Percentiles rank a stretch among this genome's conserved stretches.
phyloP scores from a whole-genome alignment of 2,888 invertebrate genomes.

The Cerastis rubricosa region DNA sequence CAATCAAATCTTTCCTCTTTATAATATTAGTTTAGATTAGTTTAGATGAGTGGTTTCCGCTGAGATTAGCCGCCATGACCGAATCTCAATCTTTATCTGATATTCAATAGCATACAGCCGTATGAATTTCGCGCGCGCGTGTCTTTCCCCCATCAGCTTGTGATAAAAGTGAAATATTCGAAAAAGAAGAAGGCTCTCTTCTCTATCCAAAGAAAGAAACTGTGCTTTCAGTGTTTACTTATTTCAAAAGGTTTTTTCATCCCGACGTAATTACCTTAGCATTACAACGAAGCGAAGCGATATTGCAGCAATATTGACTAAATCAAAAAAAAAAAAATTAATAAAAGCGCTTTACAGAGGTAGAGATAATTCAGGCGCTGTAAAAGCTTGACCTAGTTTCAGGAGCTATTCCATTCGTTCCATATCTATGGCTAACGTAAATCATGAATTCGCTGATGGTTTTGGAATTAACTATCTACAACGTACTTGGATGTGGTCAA shows the following conservation, averaged over 20 bases:
- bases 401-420: slow-evolving; percentile 17
- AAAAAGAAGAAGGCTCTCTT: no score
- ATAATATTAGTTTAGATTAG: no score
- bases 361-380: slow-evolving; percentile 38
- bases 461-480: slow-evolving; percentile 4
- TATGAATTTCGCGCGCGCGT: no score
- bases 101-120: no score
- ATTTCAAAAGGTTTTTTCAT: neutral
- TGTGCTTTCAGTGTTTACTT: neutral
- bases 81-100: no score
- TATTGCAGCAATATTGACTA: slow-evolving; percentile 37
- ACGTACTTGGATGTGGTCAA: neutral
- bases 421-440: slow-evolving; percentile 10
- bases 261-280: slow-evolving; percentile 39
- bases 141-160: no score
- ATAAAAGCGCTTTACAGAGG: slow-evolving; percentile 28
- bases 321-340: slow-evolving; percentile 46
- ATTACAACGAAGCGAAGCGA: slow-evolving; percentile 4
- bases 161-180: no score
- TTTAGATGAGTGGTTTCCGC: no score
- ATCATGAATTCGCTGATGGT: slow-evolving; percentile 5
- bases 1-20: no score
- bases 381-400: slow-evolving; percentile 52
- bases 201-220: no score
- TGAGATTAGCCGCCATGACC: no score